A percentile compares a stretch with the other conserved stretches of the same genome.
phyloP scores from a whole-genome alignment of 92 coral and sea anemone genomes.

The Epizoanthus stellaris region DNA sequence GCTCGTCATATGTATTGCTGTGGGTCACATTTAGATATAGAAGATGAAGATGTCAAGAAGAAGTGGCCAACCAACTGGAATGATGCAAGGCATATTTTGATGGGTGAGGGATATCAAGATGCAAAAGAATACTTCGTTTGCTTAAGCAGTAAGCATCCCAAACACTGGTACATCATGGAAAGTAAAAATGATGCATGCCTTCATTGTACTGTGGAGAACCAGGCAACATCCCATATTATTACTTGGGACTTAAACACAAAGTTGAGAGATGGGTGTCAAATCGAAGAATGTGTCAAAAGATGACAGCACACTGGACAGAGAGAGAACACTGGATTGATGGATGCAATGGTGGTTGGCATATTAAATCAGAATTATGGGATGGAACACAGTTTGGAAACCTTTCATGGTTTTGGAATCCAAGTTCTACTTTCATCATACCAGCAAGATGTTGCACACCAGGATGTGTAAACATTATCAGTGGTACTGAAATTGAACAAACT shows the following conservation, averaged over 20 bases:
- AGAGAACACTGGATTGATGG: background rate
- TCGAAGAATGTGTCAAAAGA: conserved; percentile 32
- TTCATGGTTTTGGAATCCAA: conserved; percentile 39
- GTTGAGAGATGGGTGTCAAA: conserved; percentile 35
- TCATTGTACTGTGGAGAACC: background rate
- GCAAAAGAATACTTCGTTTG: conserved; percentile 37
- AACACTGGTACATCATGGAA: conserved; percentile 12
- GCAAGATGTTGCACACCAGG: background rate
- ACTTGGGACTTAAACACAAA: conserved; percentile 37
- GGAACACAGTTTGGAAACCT: conserved; percentile 12
- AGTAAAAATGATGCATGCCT: conserved; percentile 29
- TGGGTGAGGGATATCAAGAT: conserved; percentile 27
- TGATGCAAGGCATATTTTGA: conserved; percentile 18
- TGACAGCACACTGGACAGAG: conserved; percentile 16
- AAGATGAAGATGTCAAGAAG: background rate
- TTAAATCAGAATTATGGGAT: conserved; percentile 7
- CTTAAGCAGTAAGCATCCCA: no score
- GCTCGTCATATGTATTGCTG: no score
- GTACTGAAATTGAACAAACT: background rate
- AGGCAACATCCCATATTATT: conserved; percentile 41
- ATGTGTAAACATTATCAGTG: conserved; percentile 8
- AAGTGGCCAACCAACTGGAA: conserved; percentile 41
- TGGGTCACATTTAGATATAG: no score
- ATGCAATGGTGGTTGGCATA: background rate
- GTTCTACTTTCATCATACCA: background rate